Evolutionary conservation across 2,797 vertebrate genomes (phyloP).

Genomic region (Characodon lateralis): DNA sequence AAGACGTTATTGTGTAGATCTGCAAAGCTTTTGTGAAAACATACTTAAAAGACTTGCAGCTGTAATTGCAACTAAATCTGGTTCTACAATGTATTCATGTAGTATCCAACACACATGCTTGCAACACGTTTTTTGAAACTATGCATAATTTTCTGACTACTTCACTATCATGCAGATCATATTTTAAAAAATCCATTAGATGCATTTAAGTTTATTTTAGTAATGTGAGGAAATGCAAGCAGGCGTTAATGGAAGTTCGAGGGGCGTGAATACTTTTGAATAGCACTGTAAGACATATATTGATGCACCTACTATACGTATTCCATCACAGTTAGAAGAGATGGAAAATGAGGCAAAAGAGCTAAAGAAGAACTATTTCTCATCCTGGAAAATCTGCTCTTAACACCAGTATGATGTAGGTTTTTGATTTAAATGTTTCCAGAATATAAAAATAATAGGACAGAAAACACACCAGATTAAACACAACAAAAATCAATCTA

Average conservation of each 20-base stretch:
- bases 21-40: background rate
- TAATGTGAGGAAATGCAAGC: background rate
- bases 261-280: background rate
- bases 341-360: constrained; percentile 16
- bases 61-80: background rate
- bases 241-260: background rate
- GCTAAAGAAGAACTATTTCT: background rate
- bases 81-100: background rate
- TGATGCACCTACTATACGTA: background rate
- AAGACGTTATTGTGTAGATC: background rate
- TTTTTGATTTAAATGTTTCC: background rate
- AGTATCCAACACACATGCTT: background rate
- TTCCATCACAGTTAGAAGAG: background rate
- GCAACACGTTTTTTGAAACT: background rate
- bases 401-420: background rate
- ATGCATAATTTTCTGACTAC: background rate
- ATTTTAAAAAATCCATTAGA: background rate
- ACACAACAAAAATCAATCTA: background rate
- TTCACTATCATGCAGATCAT: background rate
- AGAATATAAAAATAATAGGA: background rate
- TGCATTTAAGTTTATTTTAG: background rate
- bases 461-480: background rate
- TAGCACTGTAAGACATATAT: background rate
- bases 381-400: background rate
- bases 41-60: background rate